phyloP scores from a whole-genome alignment of 2,888 invertebrate species.

The Lamellibrachia satsuma region DNA sequence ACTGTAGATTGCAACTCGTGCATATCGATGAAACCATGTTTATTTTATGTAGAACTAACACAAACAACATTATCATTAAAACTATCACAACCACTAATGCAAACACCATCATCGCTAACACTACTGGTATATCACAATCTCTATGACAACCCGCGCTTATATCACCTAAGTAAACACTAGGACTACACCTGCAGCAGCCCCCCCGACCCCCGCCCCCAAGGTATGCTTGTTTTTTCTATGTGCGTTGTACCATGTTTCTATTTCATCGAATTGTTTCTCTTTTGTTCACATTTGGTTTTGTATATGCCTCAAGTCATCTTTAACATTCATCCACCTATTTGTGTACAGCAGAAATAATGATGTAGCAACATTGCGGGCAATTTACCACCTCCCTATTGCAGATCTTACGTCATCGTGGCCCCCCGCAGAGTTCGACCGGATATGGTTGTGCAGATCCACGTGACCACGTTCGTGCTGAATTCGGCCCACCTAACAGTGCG shows the following conservation, averaged over 20 bases:
- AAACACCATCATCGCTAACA: no score
- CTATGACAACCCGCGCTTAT: no score
- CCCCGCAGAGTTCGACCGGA: constrained; percentile 3
- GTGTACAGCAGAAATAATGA: not conserved
- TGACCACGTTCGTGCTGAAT: not conserved
- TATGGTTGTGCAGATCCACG: constrained; percentile 6
- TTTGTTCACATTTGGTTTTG: not conserved
- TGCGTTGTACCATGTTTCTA: not conserved
- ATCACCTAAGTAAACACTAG: no score
- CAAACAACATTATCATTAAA: no score
- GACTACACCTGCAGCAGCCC: no score
- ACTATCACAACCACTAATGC: no score
- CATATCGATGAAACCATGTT: no score
- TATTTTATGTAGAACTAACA: no score
- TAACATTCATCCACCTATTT: not conserved
- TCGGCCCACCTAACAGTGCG: not conserved
- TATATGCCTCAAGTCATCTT: not conserved
- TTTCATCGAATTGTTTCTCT: not conserved
- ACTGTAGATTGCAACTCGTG: no score
- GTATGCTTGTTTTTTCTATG: no score
- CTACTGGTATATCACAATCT: no score
- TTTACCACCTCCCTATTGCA: not conserved
- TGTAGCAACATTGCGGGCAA: not conserved
- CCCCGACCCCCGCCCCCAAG: no score
- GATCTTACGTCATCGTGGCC: not conserved